These are phyloP conservation scores for Lycodopsis pacificus DNA, from an alignment of 2,797 vertebrate genomes.

Conservation along the genomic window DNA sequence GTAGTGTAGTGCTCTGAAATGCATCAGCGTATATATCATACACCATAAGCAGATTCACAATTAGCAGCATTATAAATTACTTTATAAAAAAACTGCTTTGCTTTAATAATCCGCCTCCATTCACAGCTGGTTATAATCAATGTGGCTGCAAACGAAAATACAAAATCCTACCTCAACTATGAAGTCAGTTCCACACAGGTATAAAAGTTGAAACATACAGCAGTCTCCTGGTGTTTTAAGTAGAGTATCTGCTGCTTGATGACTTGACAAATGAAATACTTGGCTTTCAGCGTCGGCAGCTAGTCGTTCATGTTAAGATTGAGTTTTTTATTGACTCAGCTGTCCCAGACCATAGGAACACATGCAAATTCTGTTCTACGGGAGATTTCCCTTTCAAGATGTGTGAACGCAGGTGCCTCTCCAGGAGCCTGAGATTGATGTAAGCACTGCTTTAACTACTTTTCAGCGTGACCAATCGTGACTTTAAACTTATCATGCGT, in stretches of 20 bases:
- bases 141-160: neutral
- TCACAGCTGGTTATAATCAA: constrained; percentile 6
- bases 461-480: constrained; percentile 41
- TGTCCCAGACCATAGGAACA: constrained; percentile 10
- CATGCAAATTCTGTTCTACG: constrained; percentile 36
- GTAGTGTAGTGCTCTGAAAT: neutral
- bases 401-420: constrained; percentile 39
- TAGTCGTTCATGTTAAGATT: constrained; percentile 23
- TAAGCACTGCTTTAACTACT: constrained; percentile 51
- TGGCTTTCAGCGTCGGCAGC: neutral
- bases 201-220: neutral
- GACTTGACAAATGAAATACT: constrained; percentile 32
- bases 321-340: constrained; percentile 15
- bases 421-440: constrained; percentile 38
- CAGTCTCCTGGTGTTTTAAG: constrained; percentile 3
- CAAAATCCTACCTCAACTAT: neutral
- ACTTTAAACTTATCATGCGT: constrained; percentile 58
- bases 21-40: neutral
- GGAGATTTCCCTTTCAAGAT: constrained; percentile 22
- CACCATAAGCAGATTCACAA: neutral
- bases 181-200: neutral
- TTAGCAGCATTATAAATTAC: constrained; percentile 2
- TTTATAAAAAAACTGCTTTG: constrained; percentile 1
- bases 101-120: constrained; percentile 4
- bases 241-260: constrained; percentile 11